These are phyloP conservation scores for Bolborhynchus lineola DNA, from an alignment of 2,113 vertebrate genomes.

Conservation along the genomic window DNA sequence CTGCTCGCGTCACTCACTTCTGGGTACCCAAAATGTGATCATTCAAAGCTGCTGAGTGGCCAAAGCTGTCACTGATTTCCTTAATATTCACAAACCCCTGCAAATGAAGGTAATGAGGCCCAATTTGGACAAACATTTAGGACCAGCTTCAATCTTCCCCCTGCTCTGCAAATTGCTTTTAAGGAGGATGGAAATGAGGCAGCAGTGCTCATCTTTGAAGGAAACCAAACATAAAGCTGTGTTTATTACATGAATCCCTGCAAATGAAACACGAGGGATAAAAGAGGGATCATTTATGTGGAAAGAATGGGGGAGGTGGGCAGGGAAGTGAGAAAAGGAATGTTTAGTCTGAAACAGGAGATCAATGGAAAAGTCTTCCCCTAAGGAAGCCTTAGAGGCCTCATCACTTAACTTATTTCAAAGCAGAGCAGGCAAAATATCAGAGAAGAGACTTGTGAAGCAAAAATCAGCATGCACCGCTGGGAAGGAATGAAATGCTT, in stretches of 20 bases:
- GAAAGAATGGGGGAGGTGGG: conserved; percentile 1
- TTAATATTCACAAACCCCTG: neutral
- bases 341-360: conserved; percentile 24
- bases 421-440: conserved; percentile 38
- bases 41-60: neutral
- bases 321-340: conserved; percentile 37
- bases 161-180: neutral
- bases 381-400: neutral
- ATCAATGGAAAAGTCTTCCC: conserved; percentile 16
- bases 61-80: neutral
- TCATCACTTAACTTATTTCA: conserved; percentile 42
- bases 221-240: conserved; percentile 11
- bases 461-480: neutral
- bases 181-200: conserved; percentile 9
- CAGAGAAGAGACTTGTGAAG: conserved; percentile 6
- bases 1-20: neutral
- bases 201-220: conserved; percentile 22
- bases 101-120: neutral
- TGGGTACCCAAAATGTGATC: neutral
- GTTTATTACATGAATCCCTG: conserved; percentile 20
- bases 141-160: neutral
- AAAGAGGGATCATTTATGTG: conserved; percentile 32
- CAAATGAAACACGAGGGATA: conserved; percentile 32
- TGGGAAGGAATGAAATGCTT: neutral
- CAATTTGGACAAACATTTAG: neutral